Evolutionary conservation across 2,113 vertebrate genomes (phyloP), one percentile per base, ranked within the genome.

Genomic region (Alligator mississippiensis): DNA sequence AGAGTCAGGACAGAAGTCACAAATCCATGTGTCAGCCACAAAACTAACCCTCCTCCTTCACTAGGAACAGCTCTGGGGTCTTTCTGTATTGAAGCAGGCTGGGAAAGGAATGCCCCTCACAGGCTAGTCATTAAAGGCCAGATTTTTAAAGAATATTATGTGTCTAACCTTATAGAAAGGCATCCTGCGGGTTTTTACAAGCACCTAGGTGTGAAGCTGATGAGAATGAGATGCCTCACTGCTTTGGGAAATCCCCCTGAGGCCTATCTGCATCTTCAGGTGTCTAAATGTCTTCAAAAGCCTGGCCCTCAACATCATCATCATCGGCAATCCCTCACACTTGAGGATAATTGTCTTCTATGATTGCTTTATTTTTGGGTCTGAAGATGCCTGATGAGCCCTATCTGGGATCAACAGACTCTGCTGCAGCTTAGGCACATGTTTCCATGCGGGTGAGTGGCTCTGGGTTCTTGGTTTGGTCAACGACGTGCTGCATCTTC

Each of bases 151-250:
- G 58, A 1, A 82, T 13, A 58, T 64, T 47, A 76, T 12, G 18
- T 63, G 47, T 75, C 59, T 38, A 78, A 6, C 74, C 12, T 38
- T 9, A 58, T 19, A 54, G 15, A 7, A 3, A 88, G 12, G 38
- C 59, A 74, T 28, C 1, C 0, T 2, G 28, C 27, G 11, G 16
- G 80, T 77, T 25, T 55, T 78, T 83, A 22, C 60, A 24, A 78
- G 57, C 27, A 16, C 0, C 0, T 22, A 83, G 9, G 28, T 6
- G 6, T 38, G 30, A n/a, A 12, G 13, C 38, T 0, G 2, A 18
- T 57, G 18, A 62, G 59, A 77, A 25, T 28, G 11, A 21, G 57
- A 22, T 30, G 57, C 9, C 22, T 34, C 5, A 18, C 9, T 68
- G 66, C n/a, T 68, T 68, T 68, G n/a, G 30, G 19, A 38, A 72